Conservation (phyloP, 1,140 invertebrate genomes). For the Papilio dardanus region DNA sequence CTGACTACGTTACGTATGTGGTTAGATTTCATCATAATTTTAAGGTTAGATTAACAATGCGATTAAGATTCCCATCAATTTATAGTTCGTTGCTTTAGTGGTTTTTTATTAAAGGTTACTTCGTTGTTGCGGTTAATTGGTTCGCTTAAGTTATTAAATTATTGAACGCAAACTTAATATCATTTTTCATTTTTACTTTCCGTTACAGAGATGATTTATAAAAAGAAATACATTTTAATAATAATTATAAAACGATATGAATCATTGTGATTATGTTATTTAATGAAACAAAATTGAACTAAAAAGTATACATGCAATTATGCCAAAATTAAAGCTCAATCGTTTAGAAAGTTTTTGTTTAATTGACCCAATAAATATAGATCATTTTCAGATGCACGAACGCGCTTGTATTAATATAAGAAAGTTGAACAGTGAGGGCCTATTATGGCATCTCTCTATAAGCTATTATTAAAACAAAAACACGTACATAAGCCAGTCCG, state of each 20-base stretch:
- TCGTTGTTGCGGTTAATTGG: constrained; percentile 11
- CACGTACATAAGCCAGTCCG: constrained; percentile 49
- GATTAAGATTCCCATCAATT: constrained; percentile 35
- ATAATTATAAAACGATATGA: no score
- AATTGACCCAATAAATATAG: constrained; percentile 31
- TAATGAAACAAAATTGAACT: no score
- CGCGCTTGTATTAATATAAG: constrained; percentile 55
- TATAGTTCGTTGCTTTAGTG: constrained; percentile 4
- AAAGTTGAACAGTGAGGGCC: constrained; percentile 63
- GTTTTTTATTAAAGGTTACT: constrained; percentile 20
- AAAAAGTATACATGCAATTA: no score
- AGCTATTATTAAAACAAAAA: constrained; percentile 76
- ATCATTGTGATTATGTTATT: no score
- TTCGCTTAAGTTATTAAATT: neutral
- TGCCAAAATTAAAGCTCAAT: neutral
- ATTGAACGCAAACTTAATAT: neutral
- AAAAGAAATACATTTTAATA: neutral
- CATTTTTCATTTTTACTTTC: neutral
- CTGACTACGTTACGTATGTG: constrained; percentile 39
- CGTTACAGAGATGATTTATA: neutral
- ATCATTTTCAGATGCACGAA: constrained; percentile 39
- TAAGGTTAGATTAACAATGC: constrained; percentile 32
- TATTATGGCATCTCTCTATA: constrained; percentile 70
- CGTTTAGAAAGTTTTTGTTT: constrained; percentile 33
- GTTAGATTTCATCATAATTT: constrained; percentile 35